Evolutionary conservation across 2,888 invertebrate species (phyloP).

Genomic region (Ecliptopera silaceata): DNA sequence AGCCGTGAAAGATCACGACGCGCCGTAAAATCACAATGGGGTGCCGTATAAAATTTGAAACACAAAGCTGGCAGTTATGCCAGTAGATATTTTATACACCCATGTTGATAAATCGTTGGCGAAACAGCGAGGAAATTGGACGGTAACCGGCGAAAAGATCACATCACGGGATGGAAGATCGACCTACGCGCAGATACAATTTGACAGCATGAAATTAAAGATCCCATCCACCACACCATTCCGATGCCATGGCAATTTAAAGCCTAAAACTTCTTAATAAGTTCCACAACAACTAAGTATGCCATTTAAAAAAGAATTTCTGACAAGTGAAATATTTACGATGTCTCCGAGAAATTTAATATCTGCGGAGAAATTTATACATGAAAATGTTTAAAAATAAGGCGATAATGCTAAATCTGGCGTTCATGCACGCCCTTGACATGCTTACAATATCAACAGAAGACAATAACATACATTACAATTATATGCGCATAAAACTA

Average conservation of each 20-base stretch:
- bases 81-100: constrained; percentile 36
- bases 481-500: constrained; percentile 25
- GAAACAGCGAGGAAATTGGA: constrained; percentile 52
- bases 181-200: constrained; percentile 45
- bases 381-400: constrained; percentile 6
- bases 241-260: constrained; percentile 27
- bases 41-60: constrained; percentile 50
- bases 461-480: constrained; percentile 28
- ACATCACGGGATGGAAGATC: constrained; percentile 45
- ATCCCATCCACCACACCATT: constrained; percentile 18
- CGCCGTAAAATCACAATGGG: constrained; percentile 49
- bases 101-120: constrained; percentile 50
- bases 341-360: constrained; percentile 16
- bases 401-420: constrained; percentile 21
- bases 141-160: constrained; percentile 50
- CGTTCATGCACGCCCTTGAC: constrained; percentile 28
- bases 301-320: constrained; percentile 13
- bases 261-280: constrained; percentile 38
- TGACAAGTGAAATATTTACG: constrained; percentile 16
- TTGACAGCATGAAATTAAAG: constrained; percentile 63
- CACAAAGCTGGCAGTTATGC: constrained; percentile 49
- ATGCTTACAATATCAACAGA: constrained; percentile 25
- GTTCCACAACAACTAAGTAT: constrained; percentile 24
- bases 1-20: constrained; percentile 40
- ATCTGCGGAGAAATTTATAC: constrained; percentile 10